phyloP scores from a whole-genome alignment of 2,888 invertebrate species.

The Plebejus anna region DNA sequence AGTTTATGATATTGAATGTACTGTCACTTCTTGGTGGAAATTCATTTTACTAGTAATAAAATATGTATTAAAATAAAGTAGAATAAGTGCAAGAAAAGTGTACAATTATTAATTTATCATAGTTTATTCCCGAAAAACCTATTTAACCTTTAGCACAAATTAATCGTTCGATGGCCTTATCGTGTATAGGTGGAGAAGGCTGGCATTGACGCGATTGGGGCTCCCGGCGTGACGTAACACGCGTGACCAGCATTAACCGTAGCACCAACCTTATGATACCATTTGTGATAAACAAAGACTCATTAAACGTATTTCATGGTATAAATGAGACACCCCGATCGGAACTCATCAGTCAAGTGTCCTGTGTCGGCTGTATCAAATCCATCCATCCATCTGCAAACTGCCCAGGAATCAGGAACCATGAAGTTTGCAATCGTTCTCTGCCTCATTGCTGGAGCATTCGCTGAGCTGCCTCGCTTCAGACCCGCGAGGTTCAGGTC shows the following conservation, averaged over 20 bases:
- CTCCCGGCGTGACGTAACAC: constrained; percentile 41
- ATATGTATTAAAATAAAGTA: no score
- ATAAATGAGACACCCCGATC: constrained; percentile 37
- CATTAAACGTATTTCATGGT: constrained; percentile 38
- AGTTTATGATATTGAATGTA: no score
- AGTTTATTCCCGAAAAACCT: not conserved
- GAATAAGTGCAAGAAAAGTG: no score
- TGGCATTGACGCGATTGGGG: constrained; percentile 19
- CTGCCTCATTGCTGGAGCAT: constrained; percentile 50
- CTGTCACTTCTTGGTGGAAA: no score
- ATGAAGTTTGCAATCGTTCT: constrained; percentile 62
- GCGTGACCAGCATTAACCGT: constrained; percentile 61
- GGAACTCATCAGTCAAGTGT: not conserved
- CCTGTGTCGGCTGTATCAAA: constrained; percentile 15
- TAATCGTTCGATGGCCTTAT: not conserved
- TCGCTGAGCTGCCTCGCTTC: constrained; percentile 71
- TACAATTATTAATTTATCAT: not conserved
- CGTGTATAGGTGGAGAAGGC: constrained; percentile 6
- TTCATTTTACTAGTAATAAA: no score
- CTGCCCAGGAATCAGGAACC: constrained; percentile 37
- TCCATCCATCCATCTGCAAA: constrained; percentile 34
- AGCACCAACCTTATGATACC: constrained; percentile 44
- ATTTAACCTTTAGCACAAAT: not conserved
- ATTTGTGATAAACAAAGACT: constrained; percentile 44
- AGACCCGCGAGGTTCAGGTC: constrained; percentile 68